phyloP scores from a whole-genome alignment of 2,113 vertebrate species.

The Paradoxurus hermaphroditus region DNA sequence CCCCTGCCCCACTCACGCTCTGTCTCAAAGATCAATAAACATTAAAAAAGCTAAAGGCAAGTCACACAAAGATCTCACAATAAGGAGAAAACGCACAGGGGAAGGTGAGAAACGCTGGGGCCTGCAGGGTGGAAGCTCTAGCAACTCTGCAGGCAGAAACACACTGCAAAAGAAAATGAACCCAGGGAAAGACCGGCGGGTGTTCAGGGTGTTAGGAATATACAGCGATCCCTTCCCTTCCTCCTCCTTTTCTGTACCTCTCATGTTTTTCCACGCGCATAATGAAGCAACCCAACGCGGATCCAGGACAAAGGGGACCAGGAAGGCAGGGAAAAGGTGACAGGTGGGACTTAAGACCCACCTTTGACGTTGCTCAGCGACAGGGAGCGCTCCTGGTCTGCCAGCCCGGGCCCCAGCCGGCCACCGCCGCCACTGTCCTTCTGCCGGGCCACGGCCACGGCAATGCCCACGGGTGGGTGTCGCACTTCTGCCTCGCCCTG shows the following conservation, averaged over 20 bases:
- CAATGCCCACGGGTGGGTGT: slow-evolving; percentile 96
- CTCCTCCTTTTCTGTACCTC: background rate
- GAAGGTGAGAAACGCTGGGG: fast-evolving
- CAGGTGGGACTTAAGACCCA: slow-evolving; percentile 62
- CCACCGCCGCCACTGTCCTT: slow-evolving; percentile 89
- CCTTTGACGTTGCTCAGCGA: slow-evolving; percentile 93
- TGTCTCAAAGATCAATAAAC: too few species aligned
- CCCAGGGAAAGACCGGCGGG: background rate
- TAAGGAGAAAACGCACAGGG: background rate
- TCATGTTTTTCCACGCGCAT: background rate
- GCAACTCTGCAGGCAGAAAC: background rate
- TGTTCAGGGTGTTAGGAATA: background rate
- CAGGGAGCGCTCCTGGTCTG: slow-evolving; percentile 87
- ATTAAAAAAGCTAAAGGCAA: background rate
- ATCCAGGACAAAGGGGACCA: fast-evolving
- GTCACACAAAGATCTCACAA: background rate
- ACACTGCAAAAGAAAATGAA: background rate
- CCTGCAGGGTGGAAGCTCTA: fast-evolving
- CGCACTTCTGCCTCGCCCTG: slow-evolving; percentile 95
- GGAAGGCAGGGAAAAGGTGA: fast-evolving
- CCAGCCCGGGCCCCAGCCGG: slow-evolving; percentile 85
- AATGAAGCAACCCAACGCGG: background rate
- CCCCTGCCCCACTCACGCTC: too few species aligned
- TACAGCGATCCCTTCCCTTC: background rate
- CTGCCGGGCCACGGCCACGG: slow-evolving; percentile 95